Base-by-base conservation (phyloP, 1,140 invertebrate genomes). In the Lysiphlebus fabarum region DNA sequence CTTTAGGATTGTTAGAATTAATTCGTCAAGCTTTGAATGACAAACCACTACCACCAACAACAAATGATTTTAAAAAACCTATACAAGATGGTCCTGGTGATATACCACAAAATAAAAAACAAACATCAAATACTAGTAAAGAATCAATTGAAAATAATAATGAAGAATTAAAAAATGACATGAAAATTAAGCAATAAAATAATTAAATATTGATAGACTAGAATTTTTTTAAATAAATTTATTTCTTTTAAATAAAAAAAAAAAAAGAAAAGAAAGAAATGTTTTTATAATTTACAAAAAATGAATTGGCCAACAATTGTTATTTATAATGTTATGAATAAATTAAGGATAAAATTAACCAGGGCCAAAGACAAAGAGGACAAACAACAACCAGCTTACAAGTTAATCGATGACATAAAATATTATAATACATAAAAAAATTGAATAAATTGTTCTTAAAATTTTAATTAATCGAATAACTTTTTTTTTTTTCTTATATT, bases 1-100 rank as follows among this genome's bases (percentile, higher is more conserved):
- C 84, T 7, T 75, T 82, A 7, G 71, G 84, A 53, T 65, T 86
- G 58, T 77, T 87, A 59, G 80, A 86, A 58, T 80, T 82, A n/a
- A 82, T 88, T 59, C 81, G 83, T 65, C 79, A 82, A 70, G 85
- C 82, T 38, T 65, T 86, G 40, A 80, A 77, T 65, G 77, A 82
- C 45, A 82, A 79, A 70, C 9, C 62, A 51, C 36, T 26, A 11
- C 17, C 45, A n/a, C 11, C 45, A 6, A n/a, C 7, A 49, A 26
- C 14, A 1, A 7, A 62, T 14, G 49, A 26, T 14, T 33, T 26
- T 33, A n/a, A 7, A 17, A 61, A 59, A 40, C 50, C 37, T 8
- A 45, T 49, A 8, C 11, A 45, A 12, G 7, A 63, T 11, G 61
- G 56, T 56, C 65, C 68, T 37, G 69, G 54, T 17, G 65, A 75